A percentile compares a stretch with the other conserved stretches of the same genome.
Evolutionary conservation across 2,888 invertebrate genomes (phyloP).

Genomic region (Ennomos quercinarius): DNA sequence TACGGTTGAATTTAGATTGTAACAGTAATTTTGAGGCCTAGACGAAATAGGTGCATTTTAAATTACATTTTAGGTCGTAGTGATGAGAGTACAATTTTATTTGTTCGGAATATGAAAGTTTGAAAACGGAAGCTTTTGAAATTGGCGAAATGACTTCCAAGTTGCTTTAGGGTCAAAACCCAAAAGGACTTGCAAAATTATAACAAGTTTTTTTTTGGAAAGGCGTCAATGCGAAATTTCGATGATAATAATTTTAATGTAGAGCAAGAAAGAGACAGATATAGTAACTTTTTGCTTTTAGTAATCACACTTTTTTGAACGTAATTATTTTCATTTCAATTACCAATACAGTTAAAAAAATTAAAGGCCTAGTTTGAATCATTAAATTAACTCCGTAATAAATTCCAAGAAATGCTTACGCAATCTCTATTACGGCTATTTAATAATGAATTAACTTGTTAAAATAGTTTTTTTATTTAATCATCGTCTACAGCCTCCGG

Average conservation of each 20-base stretch:
- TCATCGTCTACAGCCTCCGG: not conserved
- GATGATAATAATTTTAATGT: no score
- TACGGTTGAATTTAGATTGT: slow-evolving; percentile 16
- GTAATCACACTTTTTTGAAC: no score
- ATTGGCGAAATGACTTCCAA: slow-evolving; percentile 24
- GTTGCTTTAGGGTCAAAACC: slow-evolving; percentile 27
- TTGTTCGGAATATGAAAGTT: slow-evolving; percentile 21
- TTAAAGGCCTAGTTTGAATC: no score
- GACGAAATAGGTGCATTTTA: slow-evolving; percentile 14
- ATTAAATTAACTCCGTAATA: not conserved
- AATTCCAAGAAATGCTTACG: not conserved
- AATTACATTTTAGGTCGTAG: not conserved
- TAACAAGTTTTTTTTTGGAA: no score
- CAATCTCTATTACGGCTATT: no score
- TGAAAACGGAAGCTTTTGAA: slow-evolving; percentile 30
- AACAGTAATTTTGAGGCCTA: slow-evolving; percentile 20
- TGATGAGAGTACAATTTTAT: slow-evolving; percentile 14
- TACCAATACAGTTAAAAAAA: no score
- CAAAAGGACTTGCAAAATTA: not conserved
- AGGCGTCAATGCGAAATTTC: no score
- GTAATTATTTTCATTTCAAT: no score
- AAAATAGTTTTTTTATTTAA: no score
- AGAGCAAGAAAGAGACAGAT: no score
- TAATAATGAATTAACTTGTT: no score
- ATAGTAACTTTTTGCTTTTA: no score